Percentiles rank a stretch among this genome's conserved stretches.
phyloP scores from a whole-genome alignment of 2,888 invertebrate species.

The Ectemnius lituratus region DNA sequence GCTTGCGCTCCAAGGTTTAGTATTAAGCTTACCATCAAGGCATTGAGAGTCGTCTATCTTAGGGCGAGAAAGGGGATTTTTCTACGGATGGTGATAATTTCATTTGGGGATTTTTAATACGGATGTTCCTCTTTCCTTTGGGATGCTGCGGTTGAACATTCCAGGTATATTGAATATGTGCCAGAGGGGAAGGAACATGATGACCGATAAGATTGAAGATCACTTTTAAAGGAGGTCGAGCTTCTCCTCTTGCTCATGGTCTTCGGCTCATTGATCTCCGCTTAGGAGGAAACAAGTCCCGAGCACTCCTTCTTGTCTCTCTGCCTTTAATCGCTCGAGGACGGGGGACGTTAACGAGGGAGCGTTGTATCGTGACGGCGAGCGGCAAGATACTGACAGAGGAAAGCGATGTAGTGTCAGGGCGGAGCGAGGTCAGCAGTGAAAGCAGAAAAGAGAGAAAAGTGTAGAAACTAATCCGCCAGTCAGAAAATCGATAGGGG shows the following conservation, averaged over 20 bases:
- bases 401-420: too few species aligned
- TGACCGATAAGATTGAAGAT: slow-evolving; percentile 39
- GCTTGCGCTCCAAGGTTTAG: too few species aligned
- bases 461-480: slow-evolving; percentile 44
- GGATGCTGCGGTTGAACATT: not conserved
- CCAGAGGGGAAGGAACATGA: not conserved
- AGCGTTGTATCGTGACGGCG: too few species aligned
- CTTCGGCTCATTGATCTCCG: slow-evolving; percentile 36
- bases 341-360: slow-evolving; percentile 32
- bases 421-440: slow-evolving; percentile 19
- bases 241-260: slow-evolving; percentile 26
- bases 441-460: slow-evolving; percentile 14
- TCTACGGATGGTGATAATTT: too few species aligned
- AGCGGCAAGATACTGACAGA: too few species aligned
- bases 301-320: slow-evolving; percentile 20
- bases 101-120: too few species aligned
- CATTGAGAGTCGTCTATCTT: too few species aligned
- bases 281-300: slow-evolving; percentile 20
- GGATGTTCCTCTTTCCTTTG: too few species aligned
- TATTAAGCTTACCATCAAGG: too few species aligned
- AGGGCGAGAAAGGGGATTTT: too few species aligned
- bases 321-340: slow-evolving; percentile 21
- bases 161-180: too few species aligned
- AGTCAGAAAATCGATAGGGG: slow-evolving; percentile 44
- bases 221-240: slow-evolving; percentile 27